phyloP scores from a whole-genome alignment of 2,797 vertebrate genomes.

The Philypnodon macrostomus region DNA sequence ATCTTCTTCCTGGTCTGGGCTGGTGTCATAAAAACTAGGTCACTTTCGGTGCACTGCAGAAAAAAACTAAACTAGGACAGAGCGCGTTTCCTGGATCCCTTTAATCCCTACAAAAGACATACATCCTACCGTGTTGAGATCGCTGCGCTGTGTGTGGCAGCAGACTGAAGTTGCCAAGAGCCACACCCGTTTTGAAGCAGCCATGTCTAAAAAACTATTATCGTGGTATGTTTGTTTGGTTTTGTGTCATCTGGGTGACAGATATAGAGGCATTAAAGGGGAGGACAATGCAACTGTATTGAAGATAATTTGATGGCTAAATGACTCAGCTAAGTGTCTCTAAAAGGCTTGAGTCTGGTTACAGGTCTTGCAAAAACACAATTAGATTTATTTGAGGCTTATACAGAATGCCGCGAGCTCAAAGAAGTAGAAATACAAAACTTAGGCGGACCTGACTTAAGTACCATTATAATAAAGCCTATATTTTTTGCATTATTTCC shows the following conservation, averaged over 20 bases:
- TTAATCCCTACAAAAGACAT: slow-evolving; percentile 71
- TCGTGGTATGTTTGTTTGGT: slow-evolving; percentile 42
- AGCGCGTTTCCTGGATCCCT: slow-evolving; percentile 66
- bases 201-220: slow-evolving; percentile 63
- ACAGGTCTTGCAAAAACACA: no score
- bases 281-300: no score
- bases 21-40: slow-evolving; percentile 62
- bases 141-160: slow-evolving; percentile 41
- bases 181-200: slow-evolving; percentile 56
- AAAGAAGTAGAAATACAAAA: no score
- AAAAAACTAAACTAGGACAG: slow-evolving; percentile 68
- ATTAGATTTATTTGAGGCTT: no score
- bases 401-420: no score
- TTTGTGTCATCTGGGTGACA: slow-evolving; percentile 55
- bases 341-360: no score
- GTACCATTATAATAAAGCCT: no score
- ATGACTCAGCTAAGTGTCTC: no score
- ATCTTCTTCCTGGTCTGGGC: slow-evolving; percentile 53
- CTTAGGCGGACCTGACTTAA: no score
- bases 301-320: no score
- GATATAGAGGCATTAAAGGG: slow-evolving; percentile 37
- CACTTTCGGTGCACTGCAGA: slow-evolving; percentile 31
- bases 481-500: no score
- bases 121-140: slow-evolving; percentile 59
- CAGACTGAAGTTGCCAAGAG: slow-evolving; percentile 59